phyloP scores from a whole-genome alignment of 2,888 invertebrate species.

The Synanthedon vespiformis region DNA sequence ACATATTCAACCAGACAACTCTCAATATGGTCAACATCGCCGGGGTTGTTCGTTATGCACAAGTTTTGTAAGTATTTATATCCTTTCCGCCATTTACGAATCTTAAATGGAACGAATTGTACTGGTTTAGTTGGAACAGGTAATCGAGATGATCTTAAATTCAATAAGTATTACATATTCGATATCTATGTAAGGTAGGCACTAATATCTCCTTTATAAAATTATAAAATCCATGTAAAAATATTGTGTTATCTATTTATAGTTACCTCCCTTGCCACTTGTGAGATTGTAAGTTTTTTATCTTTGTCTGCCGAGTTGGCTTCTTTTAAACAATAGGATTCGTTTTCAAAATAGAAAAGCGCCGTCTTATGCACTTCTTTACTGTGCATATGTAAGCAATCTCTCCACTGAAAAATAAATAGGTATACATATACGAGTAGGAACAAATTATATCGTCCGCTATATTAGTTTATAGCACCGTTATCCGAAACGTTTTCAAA shows the following conservation, averaged over 20 bases:
- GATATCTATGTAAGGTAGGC: too few species aligned
- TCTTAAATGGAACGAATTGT: slow-evolving; percentile 20
- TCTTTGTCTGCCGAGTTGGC: slow-evolving; percentile 17
- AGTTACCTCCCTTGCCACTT: slow-evolving; percentile 34
- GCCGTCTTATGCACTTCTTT: slow-evolving; percentile 22
- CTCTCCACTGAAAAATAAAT: slow-evolving; percentile 26
- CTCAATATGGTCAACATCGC: slow-evolving; percentile 14
- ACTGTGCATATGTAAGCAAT: slow-evolving; percentile 26
- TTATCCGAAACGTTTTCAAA: too few species aligned
- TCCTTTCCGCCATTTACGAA: slow-evolving; percentile 38
- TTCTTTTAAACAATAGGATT: slow-evolving; percentile 25
- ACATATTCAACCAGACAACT: slow-evolving; percentile 35
- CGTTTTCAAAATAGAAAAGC: slow-evolving; percentile 20
- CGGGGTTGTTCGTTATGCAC: slow-evolving; percentile 23
- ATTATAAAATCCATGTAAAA: too few species aligned
- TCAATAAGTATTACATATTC: too few species aligned
- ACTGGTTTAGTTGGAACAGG: too few species aligned
- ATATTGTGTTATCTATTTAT: not conserved
- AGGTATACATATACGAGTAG: too few species aligned
- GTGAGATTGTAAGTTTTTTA: slow-evolving; percentile 20
- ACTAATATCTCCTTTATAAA: too few species aligned
- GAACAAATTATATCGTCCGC: too few species aligned
- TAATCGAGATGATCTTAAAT: too few species aligned
- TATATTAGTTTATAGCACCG: too few species aligned
- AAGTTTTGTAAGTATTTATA: slow-evolving; percentile 31